A percentile compares a stretch with the other conserved stretches of the same genome.
phyloP scores from a whole-genome alignment of 2,888 invertebrate genomes.

The Hirtodrosophila trivittata region DNA sequence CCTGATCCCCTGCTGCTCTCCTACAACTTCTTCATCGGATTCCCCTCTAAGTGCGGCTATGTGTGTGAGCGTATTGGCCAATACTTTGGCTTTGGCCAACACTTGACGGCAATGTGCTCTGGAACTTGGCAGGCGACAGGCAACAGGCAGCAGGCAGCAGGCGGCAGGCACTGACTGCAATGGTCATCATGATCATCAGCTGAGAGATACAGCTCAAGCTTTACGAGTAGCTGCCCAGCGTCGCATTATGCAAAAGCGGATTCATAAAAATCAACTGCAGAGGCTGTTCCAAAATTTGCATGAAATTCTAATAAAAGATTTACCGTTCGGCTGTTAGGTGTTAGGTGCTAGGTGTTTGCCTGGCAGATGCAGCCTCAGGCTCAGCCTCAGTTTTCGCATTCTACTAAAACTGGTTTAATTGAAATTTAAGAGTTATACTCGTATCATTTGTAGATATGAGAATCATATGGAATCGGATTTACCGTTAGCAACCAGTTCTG shows the following conservation, averaged over 20 bases:
- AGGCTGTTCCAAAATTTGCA: constrained; percentile 54
- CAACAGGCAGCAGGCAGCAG: background rate
- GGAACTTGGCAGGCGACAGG: constrained; percentile 24
- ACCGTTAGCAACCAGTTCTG: constrained; percentile 40
- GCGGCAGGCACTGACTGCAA: constrained; percentile 13
- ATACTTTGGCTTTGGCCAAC: constrained; percentile 51
- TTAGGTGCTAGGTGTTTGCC: constrained; percentile 40
- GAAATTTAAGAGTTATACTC: constrained; percentile 59
- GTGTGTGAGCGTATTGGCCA: constrained; percentile 46
- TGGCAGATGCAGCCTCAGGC: constrained; percentile 46
- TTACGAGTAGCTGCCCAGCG: constrained; percentile 6
- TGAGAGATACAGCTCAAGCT: background rate
- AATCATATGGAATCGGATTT: constrained; percentile 27
- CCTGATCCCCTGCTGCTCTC: background rate
- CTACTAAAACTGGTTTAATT: constrained; percentile 67
- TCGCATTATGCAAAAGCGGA: constrained; percentile 60
- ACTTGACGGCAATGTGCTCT: constrained; percentile 46
- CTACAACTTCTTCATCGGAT: background rate
- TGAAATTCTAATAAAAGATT: constrained; percentile 75
- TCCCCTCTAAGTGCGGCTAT: constrained; percentile 6
- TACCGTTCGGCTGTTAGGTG: constrained; percentile 67
- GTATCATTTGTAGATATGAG: constrained; percentile 50
- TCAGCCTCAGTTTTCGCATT: constrained; percentile 22
- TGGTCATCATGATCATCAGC: constrained; percentile 27
- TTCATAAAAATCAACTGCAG: constrained; percentile 56